Conservation (phyloP, 2,797 vertebrate genomes). For the Pseudotriccus pelzelni region DNA sequence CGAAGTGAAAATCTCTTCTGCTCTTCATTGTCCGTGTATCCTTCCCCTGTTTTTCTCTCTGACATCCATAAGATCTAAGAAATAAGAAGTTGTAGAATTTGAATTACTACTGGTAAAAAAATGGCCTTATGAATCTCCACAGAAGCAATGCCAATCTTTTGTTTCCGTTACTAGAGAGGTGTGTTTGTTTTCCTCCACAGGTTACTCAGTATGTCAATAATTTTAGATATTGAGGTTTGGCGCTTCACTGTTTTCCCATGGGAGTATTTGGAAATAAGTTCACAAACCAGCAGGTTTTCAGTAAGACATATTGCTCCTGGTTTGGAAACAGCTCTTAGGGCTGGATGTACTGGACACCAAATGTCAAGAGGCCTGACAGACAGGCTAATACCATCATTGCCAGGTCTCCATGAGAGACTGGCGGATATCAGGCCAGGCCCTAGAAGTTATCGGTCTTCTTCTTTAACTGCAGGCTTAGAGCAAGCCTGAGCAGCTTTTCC, state of each 20-base stretch:
- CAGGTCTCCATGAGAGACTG: background rate
- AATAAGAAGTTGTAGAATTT: background rate
- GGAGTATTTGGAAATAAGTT: conserved; percentile 8
- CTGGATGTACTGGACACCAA: background rate
- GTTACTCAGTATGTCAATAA: background rate
- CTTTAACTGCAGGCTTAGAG: conserved; percentile 21
- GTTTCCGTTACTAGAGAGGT: background rate
- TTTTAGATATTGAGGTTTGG: background rate
- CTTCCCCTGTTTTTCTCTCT: background rate
- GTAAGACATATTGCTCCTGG: background rate
- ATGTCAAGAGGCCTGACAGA: background rate
- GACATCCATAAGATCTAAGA: background rate
- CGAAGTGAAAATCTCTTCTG: background rate
- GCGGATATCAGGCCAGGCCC: background rate
- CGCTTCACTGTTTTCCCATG: background rate
- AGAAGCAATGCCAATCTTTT: background rate
- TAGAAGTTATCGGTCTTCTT: background rate
- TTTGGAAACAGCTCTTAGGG: background rate
- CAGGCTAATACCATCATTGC: background rate
- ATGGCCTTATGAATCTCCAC: background rate
- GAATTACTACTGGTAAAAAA: background rate
- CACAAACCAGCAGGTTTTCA: background rate
- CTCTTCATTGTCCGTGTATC: background rate
- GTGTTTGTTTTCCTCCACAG: background rate
- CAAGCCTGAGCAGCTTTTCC: conserved; percentile 36